A percentile compares a stretch with the other conserved stretches of the same genome.
Evolutionary conservation across 2,888 invertebrate genomes (phyloP).

Genomic region (Campoplex capitator): DNA sequence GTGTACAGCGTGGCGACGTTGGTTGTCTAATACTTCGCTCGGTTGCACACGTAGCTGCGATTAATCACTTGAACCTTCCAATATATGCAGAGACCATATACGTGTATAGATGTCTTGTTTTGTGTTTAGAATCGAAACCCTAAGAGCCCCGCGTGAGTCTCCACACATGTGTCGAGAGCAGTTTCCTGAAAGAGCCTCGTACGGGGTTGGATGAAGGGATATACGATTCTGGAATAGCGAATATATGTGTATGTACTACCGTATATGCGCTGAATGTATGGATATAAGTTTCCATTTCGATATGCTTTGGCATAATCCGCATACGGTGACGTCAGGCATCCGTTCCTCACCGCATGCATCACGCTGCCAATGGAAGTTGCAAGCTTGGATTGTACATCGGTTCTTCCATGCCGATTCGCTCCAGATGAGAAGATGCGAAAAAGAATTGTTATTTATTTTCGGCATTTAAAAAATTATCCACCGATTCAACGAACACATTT

Average conservation of each 20-base stretch:
- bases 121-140: conserved; percentile 61
- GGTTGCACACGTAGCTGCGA: conserved; percentile 65
- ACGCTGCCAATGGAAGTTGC: conserved; percentile 37
- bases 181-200: conserved; percentile 47
- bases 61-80: conserved; percentile 65
- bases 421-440: neutral
- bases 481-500: too few species aligned
- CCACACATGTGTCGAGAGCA: conserved; percentile 62
- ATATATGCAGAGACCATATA: conserved; percentile 16
- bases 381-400: conserved; percentile 8
- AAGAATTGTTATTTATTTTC: neutral
- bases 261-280: conserved; percentile 13
- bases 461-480: neutral
- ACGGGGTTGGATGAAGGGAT: conserved; percentile 37
- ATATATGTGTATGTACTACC: conserved; percentile 6
- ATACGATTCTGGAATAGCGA: conserved; percentile 31
- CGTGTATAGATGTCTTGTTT: conserved; percentile 10
- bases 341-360: conserved; percentile 48
- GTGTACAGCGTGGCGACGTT: conserved; percentile 55
- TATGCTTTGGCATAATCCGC: conserved; percentile 62
- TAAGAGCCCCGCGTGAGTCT: conserved; percentile 61
- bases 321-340: conserved; percentile 62
- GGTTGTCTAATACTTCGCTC: conserved; percentile 65
- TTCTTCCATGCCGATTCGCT: neutral
- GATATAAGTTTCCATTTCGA: conserved; percentile 59